Base-by-base conservation (phyloP, 2,113 vertebrate species). In the Fregetta grallaria region DNA sequence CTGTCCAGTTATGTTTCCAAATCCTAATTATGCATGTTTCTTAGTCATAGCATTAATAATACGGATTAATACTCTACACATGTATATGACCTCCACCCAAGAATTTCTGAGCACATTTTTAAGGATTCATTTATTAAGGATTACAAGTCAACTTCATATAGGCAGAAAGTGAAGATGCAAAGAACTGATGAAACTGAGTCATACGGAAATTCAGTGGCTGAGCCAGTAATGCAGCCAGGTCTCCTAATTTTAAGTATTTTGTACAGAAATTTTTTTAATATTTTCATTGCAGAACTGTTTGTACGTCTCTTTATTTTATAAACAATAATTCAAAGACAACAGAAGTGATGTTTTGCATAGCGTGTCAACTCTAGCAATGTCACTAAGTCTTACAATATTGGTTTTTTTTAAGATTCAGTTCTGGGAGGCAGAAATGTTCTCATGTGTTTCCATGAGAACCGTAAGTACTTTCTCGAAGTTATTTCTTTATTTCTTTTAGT, bases 401-500 rank as follows among this genome's bases (percentile, higher is more conserved):
- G 29, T 1, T 0, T 22, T 70, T 78, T 87, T 85, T 30, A 67
- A 79, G 82, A 47, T 50, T 70, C 42, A 74, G 16, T 83, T 91
- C 79, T 94, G 72, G 32, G 55, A 92, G 76, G 73, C 86, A 88
- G 72, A 94, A 94, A 50, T 42, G 49, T 90, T 93, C 88, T 92
- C 49, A 15, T 82, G 79, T 92, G 94, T 94, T 96, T 93, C 93
- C 96, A 96, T 92, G 96, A 96, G 93, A 96, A 93, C 94, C 1
- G 9, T 62, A 66, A 94, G 79, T 71, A 88, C 82, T 97, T 93
- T 90, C 85, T 65, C 8, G 1, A 90, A 92, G 88, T 95, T 88
- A 73, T 74, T 73, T 47, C 58, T 72, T 88, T 88, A 72, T 74
- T 76, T 44, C 58, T 73, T 88, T 86, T 55, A 56, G 7, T 61